Conservation (phyloP, 2,888 invertebrate genomes). For the Helobdella robusta region DNA sequence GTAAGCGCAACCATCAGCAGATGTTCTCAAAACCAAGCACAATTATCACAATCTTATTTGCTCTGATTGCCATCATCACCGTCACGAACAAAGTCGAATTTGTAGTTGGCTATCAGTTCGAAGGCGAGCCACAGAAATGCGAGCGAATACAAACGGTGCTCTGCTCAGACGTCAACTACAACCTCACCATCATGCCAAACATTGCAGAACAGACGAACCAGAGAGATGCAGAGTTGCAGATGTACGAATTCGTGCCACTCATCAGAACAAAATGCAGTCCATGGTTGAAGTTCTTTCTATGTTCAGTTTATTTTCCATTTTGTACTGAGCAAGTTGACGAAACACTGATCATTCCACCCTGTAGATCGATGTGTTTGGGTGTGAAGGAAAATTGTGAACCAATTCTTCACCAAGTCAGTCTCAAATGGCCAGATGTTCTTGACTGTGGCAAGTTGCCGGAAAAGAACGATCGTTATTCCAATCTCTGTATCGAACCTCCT, state of each 20-base stretch:
- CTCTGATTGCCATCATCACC: background rate
- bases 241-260: constrained; percentile 62
- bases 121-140: constrained; percentile 54
- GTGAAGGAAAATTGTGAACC: constrained; percentile 51
- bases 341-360: constrained; percentile 65
- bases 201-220: constrained; percentile 71
- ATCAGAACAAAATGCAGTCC: constrained; percentile 70
- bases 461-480: constrained; percentile 48
- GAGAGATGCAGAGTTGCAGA: constrained; percentile 68
- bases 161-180: constrained; percentile 74
- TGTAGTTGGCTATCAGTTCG: constrained; percentile 2
- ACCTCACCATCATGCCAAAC: constrained; percentile 77
- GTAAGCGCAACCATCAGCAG: too few relatives aligned
- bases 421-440: constrained; percentile 64
- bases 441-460: constrained; percentile 73
- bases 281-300: constrained; percentile 73
- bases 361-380: constrained; percentile 72
- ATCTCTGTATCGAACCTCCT: constrained; percentile 61
- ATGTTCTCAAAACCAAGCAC: background rate
- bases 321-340: constrained; percentile 64
- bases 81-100: too few relatives aligned
- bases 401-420: constrained; percentile 58
- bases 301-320: constrained; percentile 80
- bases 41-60: background rate
- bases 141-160: constrained; percentile 68